These are phyloP conservation scores for Syrphus vitripennis DNA, from an alignment of 2,888 invertebrate species.

Conservation along the genomic window DNA sequence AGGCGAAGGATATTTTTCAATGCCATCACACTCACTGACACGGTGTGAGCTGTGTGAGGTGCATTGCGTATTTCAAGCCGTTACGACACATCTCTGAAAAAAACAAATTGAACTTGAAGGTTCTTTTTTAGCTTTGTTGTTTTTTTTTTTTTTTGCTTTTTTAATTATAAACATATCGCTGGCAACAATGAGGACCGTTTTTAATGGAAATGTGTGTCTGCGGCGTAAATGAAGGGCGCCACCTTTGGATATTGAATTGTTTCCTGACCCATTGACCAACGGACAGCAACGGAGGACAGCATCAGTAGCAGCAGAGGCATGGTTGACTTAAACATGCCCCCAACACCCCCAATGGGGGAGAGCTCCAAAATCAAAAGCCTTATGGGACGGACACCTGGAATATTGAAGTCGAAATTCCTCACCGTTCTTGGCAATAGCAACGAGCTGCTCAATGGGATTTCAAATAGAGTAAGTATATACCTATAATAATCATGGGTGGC, in stretches of 20 bases:
- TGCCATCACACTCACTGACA: constrained; percentile 13
- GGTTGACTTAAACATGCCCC: constrained; percentile 73
- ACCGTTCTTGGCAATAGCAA: constrained; percentile 82
- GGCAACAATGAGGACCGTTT: neutral
- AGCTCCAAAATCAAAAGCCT: constrained; percentile 81
- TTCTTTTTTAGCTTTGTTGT: too few relatives aligned
- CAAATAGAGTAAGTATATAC: constrained; percentile 80
- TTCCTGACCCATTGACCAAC: neutral
- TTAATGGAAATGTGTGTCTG: constrained; percentile 11
- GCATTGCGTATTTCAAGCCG: constrained; percentile 42
- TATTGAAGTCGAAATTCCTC: constrained; percentile 81
- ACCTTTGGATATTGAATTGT: constrained; percentile 29
- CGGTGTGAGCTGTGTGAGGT: constrained; percentile 17
- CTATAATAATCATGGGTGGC: neutral
- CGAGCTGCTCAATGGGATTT: constrained; percentile 82
- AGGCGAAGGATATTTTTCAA: constrained; percentile 55
- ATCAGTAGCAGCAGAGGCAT: constrained; percentile 39
- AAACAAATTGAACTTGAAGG: constrained; percentile 33
- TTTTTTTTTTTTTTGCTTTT: neutral
- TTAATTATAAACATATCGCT: constrained; percentile 1
- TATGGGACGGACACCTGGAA: constrained; percentile 81
- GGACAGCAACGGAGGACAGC: neutral
- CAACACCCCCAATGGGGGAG: constrained; percentile 78
- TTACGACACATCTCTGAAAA: constrained; percentile 57
- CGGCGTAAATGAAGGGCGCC: neutral